Base-by-base conservation (phyloP, 2,888 invertebrate genomes). In the Macroteleia sp. region DNA sequence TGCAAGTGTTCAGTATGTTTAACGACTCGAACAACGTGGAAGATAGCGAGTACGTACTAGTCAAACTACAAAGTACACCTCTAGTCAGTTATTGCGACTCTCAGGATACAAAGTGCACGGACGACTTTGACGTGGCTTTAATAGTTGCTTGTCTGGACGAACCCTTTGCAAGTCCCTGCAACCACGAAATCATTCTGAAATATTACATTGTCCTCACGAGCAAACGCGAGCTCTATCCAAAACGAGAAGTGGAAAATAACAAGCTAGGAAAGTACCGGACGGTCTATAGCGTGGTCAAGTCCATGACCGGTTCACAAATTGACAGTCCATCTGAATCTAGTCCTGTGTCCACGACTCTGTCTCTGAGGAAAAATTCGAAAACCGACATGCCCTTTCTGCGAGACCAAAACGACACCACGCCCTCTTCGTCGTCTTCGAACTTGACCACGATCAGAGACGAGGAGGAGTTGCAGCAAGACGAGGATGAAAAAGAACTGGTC, bases 101-200 rank as follows among this genome's bases (percentile, higher is more conserved):
- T 0, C 93, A 94, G 80, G 94, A 94, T 79, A 92, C 92, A 12
- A 93, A 93, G 74, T 93, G 93, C 74, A 93, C 93, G 0, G 94
- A 95, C 77, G 94, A 95, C 84, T 95, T 95, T 88, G 94, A 95
- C 83, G 93, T 95, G 14, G 94, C 94, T 0, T 89, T 95, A 34
- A 93, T 95, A 12, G 93, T 95, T 28, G 93, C 94, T n/a, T 94
- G 94, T 80, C 92, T 87, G 89, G 93, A 91, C 67, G 90, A 90
- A 50, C 89, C 91, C 6, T 77, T 69, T 25, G 28, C 74, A 2
- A 66, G 44, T 16, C 84, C 77, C 1, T 86, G 85, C 56, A 85
- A 81, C 79, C 71, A 83, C 1, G 91, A 91, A 30, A 91, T 91
- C 22, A 87, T 84, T 1, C 81, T 91, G 1, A 91, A 91, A 64